Evolutionary conservation across 2,113 vertebrate species (phyloP).

Genomic region (Pseudolaguvia tuberculata): DNA sequence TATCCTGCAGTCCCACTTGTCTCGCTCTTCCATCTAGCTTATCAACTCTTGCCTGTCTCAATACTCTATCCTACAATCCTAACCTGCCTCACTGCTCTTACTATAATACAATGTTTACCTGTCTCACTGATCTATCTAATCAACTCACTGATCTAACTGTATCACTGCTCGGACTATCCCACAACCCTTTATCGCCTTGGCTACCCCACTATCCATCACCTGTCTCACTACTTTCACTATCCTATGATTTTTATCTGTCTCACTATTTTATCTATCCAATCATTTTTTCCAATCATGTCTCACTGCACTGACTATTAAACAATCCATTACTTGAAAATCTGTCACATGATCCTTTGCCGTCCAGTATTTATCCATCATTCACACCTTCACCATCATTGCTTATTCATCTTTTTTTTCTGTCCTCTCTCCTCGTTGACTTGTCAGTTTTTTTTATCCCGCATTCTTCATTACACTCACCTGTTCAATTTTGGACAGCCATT

Average conservation of each 20-base stretch:
- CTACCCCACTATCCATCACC: neutral
- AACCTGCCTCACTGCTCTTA: too few relatives aligned
- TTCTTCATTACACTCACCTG: slow-evolving; percentile 70
- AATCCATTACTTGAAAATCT: neutral
- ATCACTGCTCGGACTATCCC: neutral
- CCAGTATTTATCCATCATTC: neutral
- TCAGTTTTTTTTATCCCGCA: neutral
- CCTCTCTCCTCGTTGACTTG: too few relatives aligned
- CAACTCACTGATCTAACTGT: neutral
- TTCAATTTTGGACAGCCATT: slow-evolving; percentile 91
- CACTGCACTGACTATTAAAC: neutral
- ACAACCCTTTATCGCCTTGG: neutral
- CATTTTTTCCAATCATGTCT: too few relatives aligned
- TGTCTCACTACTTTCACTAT: neutral
- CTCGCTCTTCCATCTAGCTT: too few relatives aligned
- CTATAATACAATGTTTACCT: too few relatives aligned
- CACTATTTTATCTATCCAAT: neutral
- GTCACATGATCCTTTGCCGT: neutral
- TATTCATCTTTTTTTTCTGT: neutral
- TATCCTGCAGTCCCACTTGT: neutral
- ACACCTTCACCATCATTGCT: neutral
- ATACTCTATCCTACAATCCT: neutral
- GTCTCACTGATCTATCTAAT: neutral
- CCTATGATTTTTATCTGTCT: neutral
- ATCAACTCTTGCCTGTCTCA: too few relatives aligned